Evolutionary conservation across 2,888 invertebrate genomes (phyloP), one percentile per base, ranked within the genome.

Genomic region (Vanessa cardui): DNA sequence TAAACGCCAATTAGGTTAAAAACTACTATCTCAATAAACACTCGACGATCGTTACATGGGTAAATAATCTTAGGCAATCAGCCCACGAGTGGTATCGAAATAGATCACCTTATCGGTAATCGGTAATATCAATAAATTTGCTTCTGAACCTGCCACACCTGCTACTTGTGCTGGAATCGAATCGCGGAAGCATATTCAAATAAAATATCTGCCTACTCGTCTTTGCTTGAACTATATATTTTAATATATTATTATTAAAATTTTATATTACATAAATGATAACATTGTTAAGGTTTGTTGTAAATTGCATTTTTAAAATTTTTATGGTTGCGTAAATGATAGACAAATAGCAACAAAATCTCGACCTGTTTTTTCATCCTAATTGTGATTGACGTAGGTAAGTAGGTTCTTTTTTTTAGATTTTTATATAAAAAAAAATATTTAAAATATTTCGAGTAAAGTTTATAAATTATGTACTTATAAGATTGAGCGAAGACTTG

Each of bases 61-160:
- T 71, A 69, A 72, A 72, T 73, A 72, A 70, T 72, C 62, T 70
- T 70, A 62, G 60, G 72, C 69, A 71, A 73, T 69, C 71, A 66
- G 49, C 68, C 62, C 60, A 58, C 68, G 58, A 70, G 59, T 59
- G 46, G 69, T 73, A 74, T 73, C 73, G 75, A 79, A 81, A 81
- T 80, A 79, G 77, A 73, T 69, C 70, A 68, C 66, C 62, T 68
- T 76, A 87, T 87, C 83, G 72, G 71, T 78, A 54, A 69, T 68
- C 83, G 68, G 62, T 62, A 62, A 68, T 70, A 70, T 70, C 68
- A 68, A 70, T 72, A 67, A 72, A 72, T 71, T 71, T 71, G 67
- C 66, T 69, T 69, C 69, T 64, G 69, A 60, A 65, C 69, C 69
- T 61, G 71, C 58, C 69, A 62, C 71, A 72, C 71, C 69, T 72